Evolutionary conservation across 2,797 vertebrate genomes (phyloP).

Genomic region (Monodelphis domestica): DNA sequence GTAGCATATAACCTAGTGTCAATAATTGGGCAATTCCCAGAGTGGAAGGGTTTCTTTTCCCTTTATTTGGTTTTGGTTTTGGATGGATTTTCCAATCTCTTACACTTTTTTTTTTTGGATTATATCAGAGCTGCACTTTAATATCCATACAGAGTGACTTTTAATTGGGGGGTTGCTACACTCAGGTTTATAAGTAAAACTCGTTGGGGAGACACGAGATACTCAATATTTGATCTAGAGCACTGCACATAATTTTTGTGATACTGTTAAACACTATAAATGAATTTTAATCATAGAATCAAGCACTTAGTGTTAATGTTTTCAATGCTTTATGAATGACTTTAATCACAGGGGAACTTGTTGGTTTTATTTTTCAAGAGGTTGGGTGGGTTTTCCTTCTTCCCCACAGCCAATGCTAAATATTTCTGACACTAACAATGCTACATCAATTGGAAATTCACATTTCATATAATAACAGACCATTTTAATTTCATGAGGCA

Average conservation of each 20-base stretch:
- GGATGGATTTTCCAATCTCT: neutral
- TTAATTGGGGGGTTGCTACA: neutral
- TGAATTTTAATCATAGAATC: slow-evolving; percentile 71
- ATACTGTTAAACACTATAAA: slow-evolving; percentile 70
- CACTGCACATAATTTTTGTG: slow-evolving; percentile 71
- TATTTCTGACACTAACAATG: slow-evolving; percentile 78
- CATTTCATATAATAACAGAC: slow-evolving; percentile 80
- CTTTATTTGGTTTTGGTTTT: neutral
- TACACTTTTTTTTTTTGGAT: neutral
- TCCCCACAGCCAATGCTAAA: slow-evolving; percentile 71
- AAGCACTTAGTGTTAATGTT: slow-evolving; percentile 55
- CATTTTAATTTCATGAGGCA: slow-evolving; percentile 83
- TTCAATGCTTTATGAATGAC: slow-evolving; percentile 70
- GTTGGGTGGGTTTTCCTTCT: slow-evolving; percentile 67
- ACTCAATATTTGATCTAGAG: slow-evolving; percentile 60
- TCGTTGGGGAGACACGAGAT: neutral
- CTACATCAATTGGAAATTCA: slow-evolving; percentile 78
- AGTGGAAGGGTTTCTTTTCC: neutral
- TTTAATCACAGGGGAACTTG: slow-evolving; percentile 69
- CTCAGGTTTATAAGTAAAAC: neutral
- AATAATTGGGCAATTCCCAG: neutral
- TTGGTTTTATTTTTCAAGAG: slow-evolving; percentile 75
- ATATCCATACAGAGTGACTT: neutral
- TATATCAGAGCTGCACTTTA: neutral
- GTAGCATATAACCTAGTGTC: neutral